Percentiles rank a stretch among this genome's conserved stretches.
phyloP scores from a whole-genome alignment of 1,140 invertebrate genomes.

The Sitophilus oryzae region DNA sequence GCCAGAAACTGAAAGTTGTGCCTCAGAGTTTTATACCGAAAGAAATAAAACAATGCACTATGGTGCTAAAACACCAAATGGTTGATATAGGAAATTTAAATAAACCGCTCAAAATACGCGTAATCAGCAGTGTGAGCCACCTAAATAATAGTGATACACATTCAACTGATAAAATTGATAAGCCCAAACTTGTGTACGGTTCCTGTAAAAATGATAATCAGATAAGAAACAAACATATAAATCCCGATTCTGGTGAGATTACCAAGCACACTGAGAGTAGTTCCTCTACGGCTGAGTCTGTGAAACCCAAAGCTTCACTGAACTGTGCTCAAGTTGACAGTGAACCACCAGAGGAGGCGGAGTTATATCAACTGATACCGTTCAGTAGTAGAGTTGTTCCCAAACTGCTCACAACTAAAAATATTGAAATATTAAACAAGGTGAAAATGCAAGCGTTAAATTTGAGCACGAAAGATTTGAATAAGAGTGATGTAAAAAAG shows the following conservation, averaged over 20 bases:
- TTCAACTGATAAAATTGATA: background rate
- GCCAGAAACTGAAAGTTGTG: slow-evolving; percentile 24
- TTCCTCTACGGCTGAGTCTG: background rate
- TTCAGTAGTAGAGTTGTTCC: background rate
- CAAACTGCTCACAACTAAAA: slow-evolving; percentile 12
- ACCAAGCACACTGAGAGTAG: background rate
- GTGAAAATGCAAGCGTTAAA: slow-evolving; percentile 21
- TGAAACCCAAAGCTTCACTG: background rate
- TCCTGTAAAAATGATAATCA: background rate
- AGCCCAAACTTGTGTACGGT: background rate
- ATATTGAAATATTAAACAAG: slow-evolving; percentile 14
- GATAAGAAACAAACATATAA: too few relatives aligned
- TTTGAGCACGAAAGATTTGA: slow-evolving; percentile 16
- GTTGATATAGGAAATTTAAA: slow-evolving; percentile 3
- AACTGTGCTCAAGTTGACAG: background rate
- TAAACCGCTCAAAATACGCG: slow-evolving; percentile 8
- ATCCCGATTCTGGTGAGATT: background rate
- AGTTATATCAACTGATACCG: background rate
- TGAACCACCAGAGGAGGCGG: background rate
- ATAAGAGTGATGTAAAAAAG: background rate
- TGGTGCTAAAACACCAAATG: slow-evolving; percentile 12
- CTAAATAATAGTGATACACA: background rate
- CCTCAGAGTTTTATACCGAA: slow-evolving; percentile 10
- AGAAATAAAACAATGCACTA: slow-evolving; percentile 8
- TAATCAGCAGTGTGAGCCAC: slow-evolving; percentile 8